Evolutionary conservation across 2,888 invertebrate genomes (phyloP), one percentile per base, ranked within the genome.

Genomic region (Phortica okadai): DNA sequence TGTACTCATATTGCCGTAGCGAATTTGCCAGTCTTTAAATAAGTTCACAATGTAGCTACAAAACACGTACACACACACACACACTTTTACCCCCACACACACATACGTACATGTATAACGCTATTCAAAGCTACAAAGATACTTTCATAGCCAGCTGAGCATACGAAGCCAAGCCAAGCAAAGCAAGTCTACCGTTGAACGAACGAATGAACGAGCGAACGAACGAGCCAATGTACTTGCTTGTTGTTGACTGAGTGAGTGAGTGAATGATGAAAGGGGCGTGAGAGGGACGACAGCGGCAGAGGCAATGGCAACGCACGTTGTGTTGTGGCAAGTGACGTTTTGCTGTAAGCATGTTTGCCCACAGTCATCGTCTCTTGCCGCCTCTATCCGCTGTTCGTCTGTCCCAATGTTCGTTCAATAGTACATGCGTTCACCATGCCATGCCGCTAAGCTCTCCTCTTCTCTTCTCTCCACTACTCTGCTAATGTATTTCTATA

Each of bases 201-300:
- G 59, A 59, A 16, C 41, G n/a, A 67, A 21, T 44, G 45, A 69
- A 50, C 16, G 45, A 69, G 11, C 14, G 14, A 66, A 1, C 42
- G 66, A 66, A 14, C n/a, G 66, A 66, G 16, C n/a, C 10, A 66
- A 14, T 6, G 66, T 41, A 25, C 64, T 41, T 66, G 74, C 67
- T 41, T 59, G 59, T 74, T 25, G 67, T 69, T 62, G 59, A 67
- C 45, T 69, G 54, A 66, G 73, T 62, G 59, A 67, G 69, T 74
- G 76, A 64, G 44, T 50, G 76, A 58, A 75, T 73, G 78, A 79
- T 76, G 41, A 78, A 80, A 44, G 64, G 56, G 58, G 33, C 21
- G 54, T 14, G 33, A 14, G 44, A 16, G 50, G 1, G 16, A 77
- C 75, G 72, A 76, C 75, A 44, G 33, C 10, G 14, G 58, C 58